Base-by-base conservation (phyloP, 2,888 invertebrate species). In the Lathronympha strigana region DNA sequence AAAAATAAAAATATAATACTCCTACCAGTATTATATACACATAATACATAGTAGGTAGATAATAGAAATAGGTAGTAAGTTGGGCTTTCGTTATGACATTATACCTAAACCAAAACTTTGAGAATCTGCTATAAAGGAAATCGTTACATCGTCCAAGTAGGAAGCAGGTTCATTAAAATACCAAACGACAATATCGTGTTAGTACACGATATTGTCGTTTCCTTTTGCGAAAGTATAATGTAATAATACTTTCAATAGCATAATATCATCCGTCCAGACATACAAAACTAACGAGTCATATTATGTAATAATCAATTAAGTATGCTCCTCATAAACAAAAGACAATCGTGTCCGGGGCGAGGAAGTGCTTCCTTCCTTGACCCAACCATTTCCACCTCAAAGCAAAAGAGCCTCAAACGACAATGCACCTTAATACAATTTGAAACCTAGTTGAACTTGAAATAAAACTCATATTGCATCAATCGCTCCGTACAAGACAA, bases 301-400 rank as follows among this genome's bases (percentile, higher is more conserved):
- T 63, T 54, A 47, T 45, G 66, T 54, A 54, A 66, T 38, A 54
- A 61, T 47, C 58, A 45, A 61, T 61, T 31, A 47, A 31, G 53
- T 54, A 66, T 61, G 66, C 66, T 54, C 13, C 51, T 45, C 61
- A 60, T 61, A 60, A 66, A 61, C 64, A 64, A 64, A 38, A 5
- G 66, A 4, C 58, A 55, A 19, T 19, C 47, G 45, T 47, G 45
- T 36, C 53, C 47, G 33, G 23, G 31, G 6, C 40, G 54, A 45
- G 66, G 61, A 66, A 66, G 60, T 54, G 31, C 58, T 49, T 53
- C 66, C 60, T 61, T 60, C 61, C 60, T 28, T 4, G 28, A 36
- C 64, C 25, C 51, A 15, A 25, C 43, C 28, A 54, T 28, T 15
- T 13, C 51, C 28, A 28, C 19, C 19, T 51, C 19, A 36, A 33